phyloP scores from a whole-genome alignment of 2,797 vertebrate species.

The Delichon dasypus region DNA sequence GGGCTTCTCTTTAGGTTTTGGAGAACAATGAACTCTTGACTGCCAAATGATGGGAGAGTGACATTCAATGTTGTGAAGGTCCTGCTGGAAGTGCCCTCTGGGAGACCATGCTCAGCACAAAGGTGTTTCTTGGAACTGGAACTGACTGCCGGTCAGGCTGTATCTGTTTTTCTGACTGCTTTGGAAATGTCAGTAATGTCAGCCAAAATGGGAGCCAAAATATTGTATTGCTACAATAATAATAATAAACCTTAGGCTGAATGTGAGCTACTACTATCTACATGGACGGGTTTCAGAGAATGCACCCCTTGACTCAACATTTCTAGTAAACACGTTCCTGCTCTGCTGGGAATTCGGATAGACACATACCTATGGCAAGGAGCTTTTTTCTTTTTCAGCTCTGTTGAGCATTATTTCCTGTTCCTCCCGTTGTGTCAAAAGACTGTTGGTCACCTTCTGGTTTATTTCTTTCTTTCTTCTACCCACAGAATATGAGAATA shows the following conservation, averaged over 20 bases:
- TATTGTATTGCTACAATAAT: rapidly evolving
- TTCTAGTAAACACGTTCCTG: neutral
- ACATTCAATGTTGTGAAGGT: neutral
- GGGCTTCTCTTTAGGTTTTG: neutral
- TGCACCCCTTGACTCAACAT: neutral
- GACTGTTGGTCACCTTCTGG: neutral
- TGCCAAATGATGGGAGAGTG: neutral
- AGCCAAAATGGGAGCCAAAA: neutral
- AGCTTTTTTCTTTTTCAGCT: neutral
- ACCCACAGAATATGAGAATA: neutral
- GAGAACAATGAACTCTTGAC: neutral
- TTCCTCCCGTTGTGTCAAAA: neutral
- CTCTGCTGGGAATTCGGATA: neutral
- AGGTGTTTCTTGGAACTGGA: constrained; percentile 18
- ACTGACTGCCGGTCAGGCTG: neutral
- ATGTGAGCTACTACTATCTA: neutral
- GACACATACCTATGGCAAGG: neutral
- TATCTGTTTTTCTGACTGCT: neutral
- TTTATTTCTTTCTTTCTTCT: neutral
- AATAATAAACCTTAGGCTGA: neutral
- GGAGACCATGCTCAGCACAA: neutral
- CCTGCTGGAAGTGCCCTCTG: neutral
- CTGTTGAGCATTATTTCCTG: neutral
- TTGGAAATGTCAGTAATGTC: neutral
- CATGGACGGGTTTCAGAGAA: neutral